Conservation (phyloP, 2,888 invertebrate genomes). For the Drosophila prostipennis region DNA sequence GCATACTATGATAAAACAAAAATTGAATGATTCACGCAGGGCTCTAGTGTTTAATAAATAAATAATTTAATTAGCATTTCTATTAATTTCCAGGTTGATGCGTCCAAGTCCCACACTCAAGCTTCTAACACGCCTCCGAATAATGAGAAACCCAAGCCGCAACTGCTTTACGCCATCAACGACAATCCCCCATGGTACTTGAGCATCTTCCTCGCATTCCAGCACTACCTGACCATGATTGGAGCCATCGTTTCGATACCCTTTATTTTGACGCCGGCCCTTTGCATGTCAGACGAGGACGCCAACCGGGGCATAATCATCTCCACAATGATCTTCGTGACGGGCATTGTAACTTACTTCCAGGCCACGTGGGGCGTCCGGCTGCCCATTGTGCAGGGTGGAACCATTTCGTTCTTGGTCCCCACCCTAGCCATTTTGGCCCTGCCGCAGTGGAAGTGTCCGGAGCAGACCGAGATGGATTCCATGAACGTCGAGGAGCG, state of each 20-base stretch:
- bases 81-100: constrained; percentile 38
- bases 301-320: constrained; percentile 91
- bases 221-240: constrained; percentile 94
- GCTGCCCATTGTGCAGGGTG: constrained; percentile 90
- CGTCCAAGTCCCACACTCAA: constrained; percentile 40
- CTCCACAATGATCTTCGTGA: constrained; percentile 93
- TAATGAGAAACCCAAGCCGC: constrained; percentile 76
- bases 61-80: not conserved
- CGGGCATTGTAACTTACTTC: constrained; percentile 90
- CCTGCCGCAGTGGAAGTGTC: constrained; percentile 90
- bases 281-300: constrained; percentile 91
- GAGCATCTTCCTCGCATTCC: constrained; percentile 92
- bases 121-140: constrained; percentile 8
- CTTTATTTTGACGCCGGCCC: constrained; percentile 91
- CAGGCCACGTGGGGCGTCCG: constrained; percentile 91
- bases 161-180: constrained; percentile 89
- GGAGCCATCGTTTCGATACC: constrained; percentile 93
- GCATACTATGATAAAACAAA: no score
- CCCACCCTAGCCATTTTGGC: constrained; percentile 91
- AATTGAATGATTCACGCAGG: no score
- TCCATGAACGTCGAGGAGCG: constrained; percentile 86
- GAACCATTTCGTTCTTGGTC: constrained; percentile 91
- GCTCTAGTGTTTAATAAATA: not conserved
- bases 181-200: constrained; percentile 94
- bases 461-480: constrained; percentile 85